Evolutionary conservation across 1,140 invertebrate genomes (phyloP).

Genomic region (Chrysopa pallens): DNA sequence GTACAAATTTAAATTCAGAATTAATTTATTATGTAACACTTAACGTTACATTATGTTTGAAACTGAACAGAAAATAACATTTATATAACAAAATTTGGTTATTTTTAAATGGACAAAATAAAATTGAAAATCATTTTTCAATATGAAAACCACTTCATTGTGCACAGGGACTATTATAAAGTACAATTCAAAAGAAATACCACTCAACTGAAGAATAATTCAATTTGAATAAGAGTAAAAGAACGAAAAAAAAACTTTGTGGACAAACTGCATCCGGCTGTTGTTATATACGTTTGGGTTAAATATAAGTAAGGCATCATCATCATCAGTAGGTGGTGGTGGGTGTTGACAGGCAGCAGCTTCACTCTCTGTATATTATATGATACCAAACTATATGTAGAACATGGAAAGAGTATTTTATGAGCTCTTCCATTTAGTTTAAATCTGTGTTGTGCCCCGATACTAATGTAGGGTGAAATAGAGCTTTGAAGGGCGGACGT

Average conservation of each 20-base stretch:
- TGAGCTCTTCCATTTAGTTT: not conserved
- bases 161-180: too few species aligned
- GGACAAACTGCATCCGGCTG: too few species aligned
- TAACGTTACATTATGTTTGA: not conserved
- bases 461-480: not conserved
- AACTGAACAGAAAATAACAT: too few species aligned
- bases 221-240: conserved; percentile 23
- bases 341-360: too few species aligned
- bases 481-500: conserved; percentile 9
- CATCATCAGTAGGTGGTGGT: not conserved
- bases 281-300: not conserved
- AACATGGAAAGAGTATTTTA: too few species aligned
- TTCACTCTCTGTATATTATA: too few species aligned
- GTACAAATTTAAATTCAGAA: too few species aligned
- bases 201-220: conserved; percentile 20
- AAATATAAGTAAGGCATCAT: not conserved
- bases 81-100: conserved; percentile 6
- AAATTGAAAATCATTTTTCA: too few species aligned
- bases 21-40: too few species aligned
- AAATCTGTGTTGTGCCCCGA: conserved; percentile 4
- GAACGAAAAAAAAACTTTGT: conserved; percentile 1
- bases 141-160: too few species aligned
- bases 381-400: too few species aligned
- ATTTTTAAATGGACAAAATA: conserved; percentile 2
- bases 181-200: conserved; percentile 6